These are phyloP conservation scores for Sericinus montela DNA, from an alignment of 2,888 invertebrate species.

Conservation along the genomic window DNA sequence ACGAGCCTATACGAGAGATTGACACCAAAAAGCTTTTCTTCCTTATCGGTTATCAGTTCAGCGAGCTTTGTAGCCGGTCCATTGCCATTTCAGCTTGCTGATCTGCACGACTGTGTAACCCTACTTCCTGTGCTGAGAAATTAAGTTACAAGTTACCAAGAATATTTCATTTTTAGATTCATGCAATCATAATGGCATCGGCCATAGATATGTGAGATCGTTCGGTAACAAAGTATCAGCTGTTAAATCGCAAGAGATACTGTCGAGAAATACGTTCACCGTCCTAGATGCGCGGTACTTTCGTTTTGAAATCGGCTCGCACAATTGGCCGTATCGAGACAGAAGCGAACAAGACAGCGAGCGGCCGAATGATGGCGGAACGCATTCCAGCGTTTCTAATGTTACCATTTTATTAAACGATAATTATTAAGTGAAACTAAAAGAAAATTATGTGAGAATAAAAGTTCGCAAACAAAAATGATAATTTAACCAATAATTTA, in stretches of 20 bases:
- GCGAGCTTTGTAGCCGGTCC: too few species aligned
- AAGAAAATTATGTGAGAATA: constrained; percentile 11
- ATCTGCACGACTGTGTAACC: too few species aligned
- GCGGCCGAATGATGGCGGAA: constrained; percentile 44
- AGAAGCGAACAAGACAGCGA: constrained; percentile 56
- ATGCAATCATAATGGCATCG: background rate
- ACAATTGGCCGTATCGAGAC: constrained; percentile 77
- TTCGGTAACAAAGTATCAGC: constrained; percentile 51
- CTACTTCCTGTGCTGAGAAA: too few species aligned
- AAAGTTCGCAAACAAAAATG: background rate
- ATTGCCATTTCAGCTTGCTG: too few species aligned
- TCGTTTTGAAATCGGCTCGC: constrained; percentile 78
- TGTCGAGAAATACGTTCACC: constrained; percentile 76
- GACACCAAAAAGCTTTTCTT: too few species aligned
- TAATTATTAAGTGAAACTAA: too few species aligned
- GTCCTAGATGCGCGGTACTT: constrained; percentile 78
- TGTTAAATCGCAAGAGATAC: constrained; percentile 75
- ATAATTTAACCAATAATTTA: background rate
- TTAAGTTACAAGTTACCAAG: too few species aligned
- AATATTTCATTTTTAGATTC: background rate
- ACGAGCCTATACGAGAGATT: too few species aligned
- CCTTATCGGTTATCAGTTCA: too few species aligned
- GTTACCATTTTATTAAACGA: constrained; percentile 23
- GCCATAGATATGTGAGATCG: constrained; percentile 9
- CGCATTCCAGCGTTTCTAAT: constrained; percentile 53